Conservation (phyloP, 2,888 invertebrate species). For the Mellilla xanthometata region DNA sequence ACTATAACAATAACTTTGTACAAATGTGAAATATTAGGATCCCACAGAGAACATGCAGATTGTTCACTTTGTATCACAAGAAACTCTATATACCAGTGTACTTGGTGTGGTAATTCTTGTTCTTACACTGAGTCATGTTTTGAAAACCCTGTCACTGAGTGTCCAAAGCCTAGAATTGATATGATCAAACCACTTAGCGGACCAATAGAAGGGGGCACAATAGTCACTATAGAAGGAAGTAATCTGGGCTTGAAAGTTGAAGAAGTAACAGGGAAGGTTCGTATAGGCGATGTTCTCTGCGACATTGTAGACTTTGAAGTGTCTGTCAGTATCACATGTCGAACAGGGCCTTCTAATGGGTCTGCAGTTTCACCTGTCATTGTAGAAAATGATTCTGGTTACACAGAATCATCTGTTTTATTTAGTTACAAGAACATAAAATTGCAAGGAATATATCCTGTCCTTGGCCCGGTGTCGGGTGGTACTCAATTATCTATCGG, state of each 20-base stretch:
- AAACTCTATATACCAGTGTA: conserved; percentile 94
- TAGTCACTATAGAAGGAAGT: conserved; percentile 97
- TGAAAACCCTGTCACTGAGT: conserved; percentile 90
- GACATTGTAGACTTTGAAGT: conserved; percentile 95
- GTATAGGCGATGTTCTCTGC: conserved; percentile 95
- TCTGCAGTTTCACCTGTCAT: conserved; percentile 92
- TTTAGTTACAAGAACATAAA: conserved; percentile 95
- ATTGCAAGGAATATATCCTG: conserved; percentile 90
- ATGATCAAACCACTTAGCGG: conserved; percentile 98
- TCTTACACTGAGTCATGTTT: conserved; percentile 93
- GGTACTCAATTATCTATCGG: conserved; percentile 96
- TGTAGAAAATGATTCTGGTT: conserved; percentile 95
- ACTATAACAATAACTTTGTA: conserved; percentile 95
- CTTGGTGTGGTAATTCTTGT: conserved; percentile 97
- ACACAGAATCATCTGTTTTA: conserved; percentile 93
- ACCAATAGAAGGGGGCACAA: conserved; percentile 97
- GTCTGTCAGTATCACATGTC: conserved; percentile 95
- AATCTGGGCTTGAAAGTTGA: conserved; percentile 96
- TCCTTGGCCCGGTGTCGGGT: conserved; percentile 96
- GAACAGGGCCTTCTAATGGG: conserved; percentile 89
- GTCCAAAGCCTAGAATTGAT: conserved; percentile 95
- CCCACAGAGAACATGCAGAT: conserved; percentile 96
- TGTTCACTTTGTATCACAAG: conserved; percentile 98
- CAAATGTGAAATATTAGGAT: conserved; percentile 97
- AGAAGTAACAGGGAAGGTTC: conserved; percentile 96